Base-by-base conservation (phyloP, 2,113 vertebrate genomes). In the Synodontis membranacea region DNA sequence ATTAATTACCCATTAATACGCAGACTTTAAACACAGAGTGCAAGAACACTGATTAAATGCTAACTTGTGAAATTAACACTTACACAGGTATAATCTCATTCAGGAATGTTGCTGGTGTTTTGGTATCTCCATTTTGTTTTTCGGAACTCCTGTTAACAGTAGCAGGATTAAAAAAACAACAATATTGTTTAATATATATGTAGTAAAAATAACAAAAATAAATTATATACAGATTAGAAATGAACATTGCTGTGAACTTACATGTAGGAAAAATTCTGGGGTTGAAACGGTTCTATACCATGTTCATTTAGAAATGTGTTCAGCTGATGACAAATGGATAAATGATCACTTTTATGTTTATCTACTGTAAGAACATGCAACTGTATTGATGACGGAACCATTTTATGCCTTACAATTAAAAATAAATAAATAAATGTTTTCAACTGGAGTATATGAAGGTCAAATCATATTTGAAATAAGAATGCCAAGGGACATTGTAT, bases 61-160 rank as follows among this genome's bases (percentile, higher is more conserved):
- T n/a, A n/a, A n/a, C n/a, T n/a, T n/a, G n/a, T n/a, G n/a, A n/a
- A n/a, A n/a, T n/a, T n/a, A n/a, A n/a, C n/a, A n/a, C n/a, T n/a
- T n/a, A n/a, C n/a, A n/a, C n/a, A n/a, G n/a, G n/a, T n/a, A n/a
- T n/a, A n/a, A n/a, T n/a, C n/a, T n/a, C n/a, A n/a, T n/a, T n/a
- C 14, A 84, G n/a, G 54, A 84, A 62, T 9, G 37, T 34, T 37
- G 14, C 31, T 34, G 54, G 70, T 34, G 9, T 31, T 58, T n/a
- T 46, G 28, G 28, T 76, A 28, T 84, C 83, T 56, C 48, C 70
- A 76, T 84, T 19, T 25, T 46, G 34, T 3, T 31, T 83, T 70
- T 10, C 8, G 23, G 82, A 10, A 48, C 44, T 70, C 31, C 62
- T 83, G 58, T 48, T n/a, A 46, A 0, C 11, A 15, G 25, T 62